A percentile compares a stretch with the other conserved stretches of the same genome.
Conservation (phyloP, 1,140 invertebrate genomes). For the Daktulosphaira vitifoliae region DNA sequence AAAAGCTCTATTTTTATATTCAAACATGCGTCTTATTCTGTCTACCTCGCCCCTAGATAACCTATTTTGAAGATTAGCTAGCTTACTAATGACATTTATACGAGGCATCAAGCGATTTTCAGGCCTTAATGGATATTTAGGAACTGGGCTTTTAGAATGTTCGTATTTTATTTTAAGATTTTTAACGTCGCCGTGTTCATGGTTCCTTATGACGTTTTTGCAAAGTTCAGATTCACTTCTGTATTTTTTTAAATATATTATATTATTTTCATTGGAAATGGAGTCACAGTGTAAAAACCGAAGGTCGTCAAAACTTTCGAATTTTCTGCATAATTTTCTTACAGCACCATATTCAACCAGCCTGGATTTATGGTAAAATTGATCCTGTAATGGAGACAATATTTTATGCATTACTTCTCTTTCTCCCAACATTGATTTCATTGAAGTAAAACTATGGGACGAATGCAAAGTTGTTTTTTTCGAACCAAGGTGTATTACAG, state of each 20-base stretch:
- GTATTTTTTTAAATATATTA: constrained; percentile 49
- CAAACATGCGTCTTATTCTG: constrained; percentile 59
- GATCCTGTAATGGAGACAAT: constrained; percentile 33
- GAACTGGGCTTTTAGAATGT: constrained; percentile 52
- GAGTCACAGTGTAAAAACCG: constrained; percentile 9
- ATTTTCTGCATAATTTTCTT: constrained; percentile 58
- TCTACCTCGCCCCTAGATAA: constrained; percentile 51
- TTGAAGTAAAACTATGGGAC: constrained; percentile 57
- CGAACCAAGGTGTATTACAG: constrained; percentile 40
- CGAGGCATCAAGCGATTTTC: constrained; percentile 72
- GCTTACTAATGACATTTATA: constrained; percentile 78
- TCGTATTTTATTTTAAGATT: constrained; percentile 47
- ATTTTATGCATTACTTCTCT: constrained; percentile 42
- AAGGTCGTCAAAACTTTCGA: constrained; percentile 55
- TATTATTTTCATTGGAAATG: background rate
- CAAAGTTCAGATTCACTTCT: constrained; percentile 66
- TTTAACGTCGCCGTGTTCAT: constrained; percentile 54
- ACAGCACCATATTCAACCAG: constrained; percentile 66
- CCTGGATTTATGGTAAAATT: constrained; percentile 45
- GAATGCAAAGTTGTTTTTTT: constrained; percentile 33
- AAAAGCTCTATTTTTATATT: constrained; percentile 42
- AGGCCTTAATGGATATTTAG: constrained; percentile 52
- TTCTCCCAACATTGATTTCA: constrained; percentile 72
- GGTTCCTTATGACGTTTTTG: constrained; percentile 45
- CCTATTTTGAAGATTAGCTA: constrained; percentile 52